phyloP scores from a whole-genome alignment of 2,797 vertebrate species.

The Phrynocephalus vlangalii region DNA sequence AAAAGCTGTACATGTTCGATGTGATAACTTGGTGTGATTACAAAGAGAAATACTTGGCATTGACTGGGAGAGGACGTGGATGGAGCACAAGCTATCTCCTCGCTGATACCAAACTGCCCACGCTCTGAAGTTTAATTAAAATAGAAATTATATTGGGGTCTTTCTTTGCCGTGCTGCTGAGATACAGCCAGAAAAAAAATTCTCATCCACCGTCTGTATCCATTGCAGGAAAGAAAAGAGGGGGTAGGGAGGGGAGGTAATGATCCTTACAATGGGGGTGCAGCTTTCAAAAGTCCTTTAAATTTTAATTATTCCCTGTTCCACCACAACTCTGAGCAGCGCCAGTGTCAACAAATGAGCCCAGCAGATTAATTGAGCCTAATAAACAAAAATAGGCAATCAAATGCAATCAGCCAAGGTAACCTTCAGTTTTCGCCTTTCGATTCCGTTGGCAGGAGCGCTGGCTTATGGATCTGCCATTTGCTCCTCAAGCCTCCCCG shows the following conservation, averaged over 20 bases:
- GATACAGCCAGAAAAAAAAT: not conserved
- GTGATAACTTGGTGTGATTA: no score
- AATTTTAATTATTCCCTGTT: not conserved
- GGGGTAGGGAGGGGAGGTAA: not conserved
- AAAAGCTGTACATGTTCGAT: no score
- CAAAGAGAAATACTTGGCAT: no score
- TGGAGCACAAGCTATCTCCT: not conserved
- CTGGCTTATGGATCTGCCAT: not conserved
- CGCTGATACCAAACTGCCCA: no score
- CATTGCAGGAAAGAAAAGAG: not conserved
- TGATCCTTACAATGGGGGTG: not conserved
- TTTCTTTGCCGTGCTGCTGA: not conserved
- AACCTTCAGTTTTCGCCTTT: not conserved
- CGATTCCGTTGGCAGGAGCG: not conserved
- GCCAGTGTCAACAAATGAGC: not conserved
- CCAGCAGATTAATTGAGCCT: not conserved
- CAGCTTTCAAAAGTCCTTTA: not conserved
- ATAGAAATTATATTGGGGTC: not conserved
- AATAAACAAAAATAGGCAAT: slow-evolving; percentile 32
- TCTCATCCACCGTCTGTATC: not conserved
- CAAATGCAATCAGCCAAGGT: not conserved
- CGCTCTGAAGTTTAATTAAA: no score
- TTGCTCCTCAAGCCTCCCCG: not conserved
- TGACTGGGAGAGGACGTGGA: no score
- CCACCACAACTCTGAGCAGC: not conserved